Base-by-base conservation (phyloP, 2,113 vertebrate species). In the Dromas ardeola region DNA sequence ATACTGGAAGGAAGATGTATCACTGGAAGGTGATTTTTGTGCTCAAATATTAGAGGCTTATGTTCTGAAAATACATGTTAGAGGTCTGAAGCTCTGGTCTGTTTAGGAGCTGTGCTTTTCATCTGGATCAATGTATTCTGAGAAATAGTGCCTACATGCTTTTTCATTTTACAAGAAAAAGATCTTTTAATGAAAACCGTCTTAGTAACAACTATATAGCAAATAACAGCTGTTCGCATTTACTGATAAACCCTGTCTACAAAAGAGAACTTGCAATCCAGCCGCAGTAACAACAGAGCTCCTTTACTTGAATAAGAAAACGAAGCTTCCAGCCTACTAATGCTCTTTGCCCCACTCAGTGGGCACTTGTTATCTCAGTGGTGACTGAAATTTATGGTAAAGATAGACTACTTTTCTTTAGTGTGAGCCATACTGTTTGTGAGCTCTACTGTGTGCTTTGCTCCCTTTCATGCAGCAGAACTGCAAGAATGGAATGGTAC, bases 281-380 rank as follows among this genome's bases (percentile, higher is more conserved):
- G 30, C 1, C 5, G 49, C 65, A 85, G 15, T 65, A 61, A 81
- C 40, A 90, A 30, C 59, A 65, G 43, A 91, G 52, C 27, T 84
- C 42, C 65, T 73, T 30, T 66, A 49, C 50, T n/a, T 56, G 36
- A 79, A 61, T 50, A 77, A 66, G 49, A 69, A 89, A 89, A 86
- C 0, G 5, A 80, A 96, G 58, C 71, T 89, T 95, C 38, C 17
- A 69, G 8, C 62, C 34, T 87, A 15, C 21, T 89, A 45, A 78
- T 27, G 47, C 45, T 92, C 53, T 90, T 82, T 93, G 50, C 38
- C 61, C 30, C 0, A 2, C 53, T 66, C 81, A 50, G 56, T n/a
- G 30, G 56, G 88, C 53, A 18, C 81, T 94, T 78, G 71, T 90
- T 93, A 85, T 82, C 91, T 89, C 89, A n/a, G 91, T 58, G 73